A percentile compares a stretch with the other conserved stretches of the same genome.
Evolutionary conservation across 2,113 vertebrate species (phyloP).

Genomic region (Heptranchias perlo): DNA sequence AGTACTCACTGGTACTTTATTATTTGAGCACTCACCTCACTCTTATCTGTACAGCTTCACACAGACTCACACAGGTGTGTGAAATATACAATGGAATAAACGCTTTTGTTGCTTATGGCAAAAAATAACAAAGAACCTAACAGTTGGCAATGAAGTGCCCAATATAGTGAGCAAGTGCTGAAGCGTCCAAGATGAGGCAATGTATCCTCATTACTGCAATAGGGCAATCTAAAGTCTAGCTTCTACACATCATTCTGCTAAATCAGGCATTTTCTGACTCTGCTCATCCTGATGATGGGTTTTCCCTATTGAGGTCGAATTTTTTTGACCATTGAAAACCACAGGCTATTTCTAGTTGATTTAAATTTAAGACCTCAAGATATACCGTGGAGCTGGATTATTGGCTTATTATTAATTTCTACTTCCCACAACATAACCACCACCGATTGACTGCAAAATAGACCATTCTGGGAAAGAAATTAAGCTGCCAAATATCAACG

Average conservation of each 20-base stretch:
- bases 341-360: not conserved
- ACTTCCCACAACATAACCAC: not conserved
- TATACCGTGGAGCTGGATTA: not conserved
- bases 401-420: constrained; percentile 21
- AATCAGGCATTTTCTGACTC: not conserved
- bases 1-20: not conserved
- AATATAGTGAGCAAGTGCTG: not conserved
- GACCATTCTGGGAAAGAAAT: not conserved
- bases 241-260: not conserved
- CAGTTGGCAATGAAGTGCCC: not conserved
- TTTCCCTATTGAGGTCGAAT: not conserved
- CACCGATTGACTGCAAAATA: not conserved
- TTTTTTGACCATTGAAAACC: not conserved
- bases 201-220: not conserved
- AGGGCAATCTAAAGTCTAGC: not conserved
- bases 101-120: not conserved
- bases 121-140: not conserved
- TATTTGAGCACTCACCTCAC: not conserved
- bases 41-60: not conserved
- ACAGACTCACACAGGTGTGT: not conserved
- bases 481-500: not conserved
- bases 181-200: not conserved
- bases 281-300: not conserved
- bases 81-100: not conserved
- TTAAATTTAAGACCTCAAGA: constrained; percentile 1